Evolutionary conservation across 1,140 invertebrate species (phyloP), one percentile per base, ranked within the genome.

Genomic region (Drosophila murphyi): DNA sequence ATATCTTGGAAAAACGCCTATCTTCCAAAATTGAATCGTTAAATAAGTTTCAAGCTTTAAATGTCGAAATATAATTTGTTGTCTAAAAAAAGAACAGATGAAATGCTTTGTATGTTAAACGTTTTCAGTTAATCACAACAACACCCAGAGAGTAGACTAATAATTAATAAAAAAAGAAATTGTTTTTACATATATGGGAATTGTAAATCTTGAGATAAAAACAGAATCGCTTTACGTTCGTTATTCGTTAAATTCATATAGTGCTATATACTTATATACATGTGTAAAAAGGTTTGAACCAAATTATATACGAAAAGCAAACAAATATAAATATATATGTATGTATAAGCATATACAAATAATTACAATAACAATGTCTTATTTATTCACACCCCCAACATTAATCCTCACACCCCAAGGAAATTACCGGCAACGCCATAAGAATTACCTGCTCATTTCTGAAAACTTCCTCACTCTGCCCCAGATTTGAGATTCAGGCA

Each of bases 211-310:
- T 2, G 7, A 37, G 7, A 7, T 37, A 37, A 37, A n/a, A n/a
- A 41, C 0, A n/a, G n/a, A 6, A 41, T 41, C 39, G 39, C 39
- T 41, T 41, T 41, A 41, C 39, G 39, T 41, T 41, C n/a, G 39
- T 41, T 41, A 41, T 41, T 8, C 10, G 39, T 41, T 41, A n/a
- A n/a, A 41, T 41, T 41, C 39, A 41, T 41, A 41, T 41, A 41
- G 39, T 41, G 39, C 8, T 41, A 41, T 41, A 41, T 41, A 41
- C 39, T 41, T 41, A 41, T 41, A 41, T 41, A 41, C 39, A 41
- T 41, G 39, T 41, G 39, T 41, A 41, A 41, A 41, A 41, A 41
- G 39, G 39, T 41, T 41, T 41, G 8, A 41, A n/a, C 39, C 10
- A 41, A 41, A 41, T 41, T 6, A 41, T 41, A 41, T 41, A 41